Evolutionary conservation across 2,888 invertebrate species (phyloP).

Genomic region (Aspidiotus destructor): DNA sequence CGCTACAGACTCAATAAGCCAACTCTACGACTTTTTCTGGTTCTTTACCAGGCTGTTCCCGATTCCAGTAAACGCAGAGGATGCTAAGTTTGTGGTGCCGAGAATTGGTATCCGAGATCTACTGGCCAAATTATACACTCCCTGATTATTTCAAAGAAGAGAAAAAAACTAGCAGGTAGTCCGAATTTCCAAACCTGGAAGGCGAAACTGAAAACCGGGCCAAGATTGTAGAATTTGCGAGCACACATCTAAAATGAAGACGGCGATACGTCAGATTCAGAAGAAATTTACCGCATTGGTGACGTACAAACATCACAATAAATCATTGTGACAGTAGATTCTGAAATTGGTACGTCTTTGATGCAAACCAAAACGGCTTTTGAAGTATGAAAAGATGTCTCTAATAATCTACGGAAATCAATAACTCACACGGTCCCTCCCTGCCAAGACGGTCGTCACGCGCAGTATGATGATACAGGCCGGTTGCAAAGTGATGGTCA

Average conservation of each 20-base stretch:
- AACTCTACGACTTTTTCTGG: not conserved
- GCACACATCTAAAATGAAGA: not conserved
- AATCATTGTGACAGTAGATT: not conserved
- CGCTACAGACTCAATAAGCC: not conserved
- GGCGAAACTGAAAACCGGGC: not conserved
- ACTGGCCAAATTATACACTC: not conserved
- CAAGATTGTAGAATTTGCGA: not conserved
- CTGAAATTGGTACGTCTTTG: not conserved
- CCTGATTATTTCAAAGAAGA: not conserved
- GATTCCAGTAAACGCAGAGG: not conserved
- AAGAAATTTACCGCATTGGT: not conserved
- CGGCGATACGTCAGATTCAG: not conserved
- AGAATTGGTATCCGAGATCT: no score
- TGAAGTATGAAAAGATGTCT: no score
- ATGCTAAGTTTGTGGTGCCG: no score
- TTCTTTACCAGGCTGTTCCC: not conserved
- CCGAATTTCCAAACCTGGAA: not conserved
- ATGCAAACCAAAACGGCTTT: no score
- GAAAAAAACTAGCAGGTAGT: not conserved
- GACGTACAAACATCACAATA: not conserved
- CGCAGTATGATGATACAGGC: no score
- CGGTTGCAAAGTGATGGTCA: no score
- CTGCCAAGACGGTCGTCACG: no score
- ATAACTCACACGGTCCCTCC: no score
- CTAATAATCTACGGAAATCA: no score